These are phyloP conservation scores for Podarcis muralis DNA, from an alignment of 2,113 vertebrate genomes.

Conservation along the genomic window DNA sequence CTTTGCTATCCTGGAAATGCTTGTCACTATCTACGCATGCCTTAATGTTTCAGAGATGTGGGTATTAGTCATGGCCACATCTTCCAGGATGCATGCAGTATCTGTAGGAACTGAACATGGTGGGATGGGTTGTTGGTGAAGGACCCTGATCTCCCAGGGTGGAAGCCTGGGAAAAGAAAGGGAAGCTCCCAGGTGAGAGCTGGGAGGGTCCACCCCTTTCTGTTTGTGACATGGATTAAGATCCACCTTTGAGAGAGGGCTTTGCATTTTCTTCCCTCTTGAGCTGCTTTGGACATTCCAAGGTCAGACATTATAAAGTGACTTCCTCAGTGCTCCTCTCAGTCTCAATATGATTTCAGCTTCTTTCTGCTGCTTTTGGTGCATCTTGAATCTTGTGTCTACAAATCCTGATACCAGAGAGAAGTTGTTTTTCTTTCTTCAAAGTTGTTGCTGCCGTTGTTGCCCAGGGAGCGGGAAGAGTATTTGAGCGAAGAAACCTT, in stretches of 20 bases:
- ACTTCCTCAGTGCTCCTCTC: neutral
- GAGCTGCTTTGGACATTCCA: neutral
- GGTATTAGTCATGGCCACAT: neutral
- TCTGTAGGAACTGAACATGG: neutral
- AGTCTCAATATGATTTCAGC: neutral
- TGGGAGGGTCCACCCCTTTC: no score
- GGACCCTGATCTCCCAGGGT: no score
- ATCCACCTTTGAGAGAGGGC: no score
- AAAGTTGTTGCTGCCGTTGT: slow-evolving; percentile 39
- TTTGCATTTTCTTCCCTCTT: no score
- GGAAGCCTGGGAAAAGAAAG: no score
- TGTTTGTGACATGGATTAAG: no score
- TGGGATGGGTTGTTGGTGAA: neutral
- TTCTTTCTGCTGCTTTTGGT: neutral
- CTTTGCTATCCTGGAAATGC: neutral
- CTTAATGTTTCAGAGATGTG: neutral
- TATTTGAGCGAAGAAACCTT: slow-evolving; percentile 39
- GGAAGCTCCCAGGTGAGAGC: no score
- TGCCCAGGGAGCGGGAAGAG: slow-evolving; percentile 39
- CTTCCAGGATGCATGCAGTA: neutral
- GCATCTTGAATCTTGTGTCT: neutral
- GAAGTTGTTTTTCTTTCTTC: slow-evolving; percentile 32
- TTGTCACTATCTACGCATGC: neutral
- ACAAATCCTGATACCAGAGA: neutral
- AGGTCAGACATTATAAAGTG: neutral